Percentiles rank a stretch among this genome's conserved stretches.
Conservation (phyloP, 2,888 invertebrate genomes). For the Ophioninae sp. region DNA sequence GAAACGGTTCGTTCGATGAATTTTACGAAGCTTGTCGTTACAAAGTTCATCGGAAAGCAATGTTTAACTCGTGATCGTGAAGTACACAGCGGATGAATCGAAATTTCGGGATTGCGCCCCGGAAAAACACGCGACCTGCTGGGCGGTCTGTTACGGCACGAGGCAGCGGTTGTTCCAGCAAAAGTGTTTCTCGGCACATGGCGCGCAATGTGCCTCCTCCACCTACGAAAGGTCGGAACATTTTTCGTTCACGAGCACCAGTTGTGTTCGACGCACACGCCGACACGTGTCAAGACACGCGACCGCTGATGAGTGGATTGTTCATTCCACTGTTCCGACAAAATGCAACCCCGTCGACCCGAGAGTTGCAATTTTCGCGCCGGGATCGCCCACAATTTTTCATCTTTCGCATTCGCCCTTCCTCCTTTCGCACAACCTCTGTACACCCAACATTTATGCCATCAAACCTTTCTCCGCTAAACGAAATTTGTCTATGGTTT, state of each 20-base stretch:
- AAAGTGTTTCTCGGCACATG: constrained; percentile 53
- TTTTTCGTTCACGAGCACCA: constrained; percentile 74
- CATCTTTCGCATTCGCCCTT: constrained; percentile 40
- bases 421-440: background rate
- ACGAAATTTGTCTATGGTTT: too few relatives aligned
- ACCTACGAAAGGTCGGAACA: constrained; percentile 74
- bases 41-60: constrained; percentile 48
- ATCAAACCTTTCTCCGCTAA: background rate
- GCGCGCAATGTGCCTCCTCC: constrained; percentile 60
- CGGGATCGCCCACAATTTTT: constrained; percentile 55
- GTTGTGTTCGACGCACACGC: constrained; percentile 77
- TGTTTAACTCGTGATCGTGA: constrained; percentile 39
- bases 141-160: constrained; percentile 51
- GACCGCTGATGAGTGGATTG: constrained; percentile 79
- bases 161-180: constrained; percentile 50
- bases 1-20: background rate
- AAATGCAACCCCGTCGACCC: constrained; percentile 52
- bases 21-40: constrained; percentile 13
- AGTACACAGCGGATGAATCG: constrained; percentile 32
- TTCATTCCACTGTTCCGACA: constrained; percentile 77
- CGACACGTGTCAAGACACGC: constrained; percentile 79
- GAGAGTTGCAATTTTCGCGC: constrained; percentile 39
- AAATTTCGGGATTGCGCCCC: constrained; percentile 38
- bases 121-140: constrained; percentile 52
- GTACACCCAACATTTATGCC: background rate